Conservation (phyloP, 2,113 vertebrate genomes). For the Laterallus jamaicensis region DNA sequence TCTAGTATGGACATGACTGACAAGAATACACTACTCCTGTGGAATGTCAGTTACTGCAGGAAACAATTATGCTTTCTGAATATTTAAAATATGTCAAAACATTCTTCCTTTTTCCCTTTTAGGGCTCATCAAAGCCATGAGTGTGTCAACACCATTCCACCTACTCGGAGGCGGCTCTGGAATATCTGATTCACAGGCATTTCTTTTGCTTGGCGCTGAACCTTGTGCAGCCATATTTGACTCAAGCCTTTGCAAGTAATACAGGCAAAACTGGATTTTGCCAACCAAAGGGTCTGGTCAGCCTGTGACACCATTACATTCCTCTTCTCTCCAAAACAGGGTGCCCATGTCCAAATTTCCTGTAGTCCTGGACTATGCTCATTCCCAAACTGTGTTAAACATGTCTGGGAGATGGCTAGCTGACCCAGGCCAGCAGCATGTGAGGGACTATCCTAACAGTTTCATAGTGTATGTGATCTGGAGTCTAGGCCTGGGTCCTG, state of each 20-base stretch:
- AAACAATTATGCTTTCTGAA: constrained; percentile 65
- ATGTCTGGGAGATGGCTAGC: background rate
- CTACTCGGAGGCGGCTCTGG: background rate
- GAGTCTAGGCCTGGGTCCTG: background rate
- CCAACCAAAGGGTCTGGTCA: background rate
- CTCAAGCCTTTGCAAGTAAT: background rate
- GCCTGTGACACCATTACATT: background rate
- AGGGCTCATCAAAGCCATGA: constrained; percentile 31
- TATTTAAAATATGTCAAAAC: constrained; percentile 63
- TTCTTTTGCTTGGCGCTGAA: background rate
- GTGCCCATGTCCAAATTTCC: background rate
- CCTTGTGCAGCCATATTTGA: background rate
- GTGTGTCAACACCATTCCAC: constrained; percentile 42
- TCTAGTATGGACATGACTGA: constrained; percentile 46
- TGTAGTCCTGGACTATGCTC: background rate
- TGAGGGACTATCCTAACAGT: background rate
- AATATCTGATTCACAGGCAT: constrained; percentile 12
- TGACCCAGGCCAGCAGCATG: background rate
- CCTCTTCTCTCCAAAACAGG: background rate
- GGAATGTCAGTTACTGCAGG: constrained; percentile 65
- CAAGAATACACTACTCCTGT: constrained; percentile 34
- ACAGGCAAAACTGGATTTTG: background rate
- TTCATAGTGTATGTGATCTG: background rate
- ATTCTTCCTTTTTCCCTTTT: constrained; percentile 52
- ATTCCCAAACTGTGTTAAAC: background rate